Evolutionary conservation across 2,797 vertebrate species (phyloP).

Genomic region (Coranthus polyacanthus): DNA sequence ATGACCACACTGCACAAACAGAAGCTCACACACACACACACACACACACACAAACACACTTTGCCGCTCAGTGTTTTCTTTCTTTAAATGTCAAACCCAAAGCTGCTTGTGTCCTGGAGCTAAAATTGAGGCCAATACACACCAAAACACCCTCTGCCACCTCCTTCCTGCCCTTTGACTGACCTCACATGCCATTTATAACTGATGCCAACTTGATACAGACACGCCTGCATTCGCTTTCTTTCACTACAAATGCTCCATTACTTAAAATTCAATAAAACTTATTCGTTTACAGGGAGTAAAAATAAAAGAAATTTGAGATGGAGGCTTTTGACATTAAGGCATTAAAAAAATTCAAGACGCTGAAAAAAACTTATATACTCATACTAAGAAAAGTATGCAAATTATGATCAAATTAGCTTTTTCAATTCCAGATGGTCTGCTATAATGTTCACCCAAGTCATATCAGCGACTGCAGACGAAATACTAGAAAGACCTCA

Average conservation of each 20-base stretch:
- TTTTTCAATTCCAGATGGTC: too few relatives aligned
- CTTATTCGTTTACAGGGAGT: not conserved
- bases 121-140: conserved; percentile 9
- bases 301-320: not conserved
- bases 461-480: too few relatives aligned
- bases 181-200: conserved; percentile 27
- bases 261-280: not conserved
- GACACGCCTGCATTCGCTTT: not conserved
- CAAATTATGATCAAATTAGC: too few relatives aligned
- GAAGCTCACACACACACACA: too few relatives aligned
- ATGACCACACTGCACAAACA: not conserved
- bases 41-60: too few relatives aligned
- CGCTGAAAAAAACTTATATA: too few relatives aligned
- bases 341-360: too few relatives aligned
- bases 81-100: conserved; percentile 55
- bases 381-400: too few relatives aligned
- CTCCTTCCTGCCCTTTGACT: conserved; percentile 18
- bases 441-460: too few relatives aligned
- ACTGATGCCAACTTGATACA: not conserved
- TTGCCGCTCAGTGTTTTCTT: conserved; percentile 27
- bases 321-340: not conserved
- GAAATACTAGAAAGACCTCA: too few relatives aligned
- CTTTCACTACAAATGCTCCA: not conserved
- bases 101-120: conserved; percentile 39
- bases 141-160: not conserved